Base-by-base conservation (phyloP, 2,888 invertebrate species). In the Strigamia crassipes region DNA sequence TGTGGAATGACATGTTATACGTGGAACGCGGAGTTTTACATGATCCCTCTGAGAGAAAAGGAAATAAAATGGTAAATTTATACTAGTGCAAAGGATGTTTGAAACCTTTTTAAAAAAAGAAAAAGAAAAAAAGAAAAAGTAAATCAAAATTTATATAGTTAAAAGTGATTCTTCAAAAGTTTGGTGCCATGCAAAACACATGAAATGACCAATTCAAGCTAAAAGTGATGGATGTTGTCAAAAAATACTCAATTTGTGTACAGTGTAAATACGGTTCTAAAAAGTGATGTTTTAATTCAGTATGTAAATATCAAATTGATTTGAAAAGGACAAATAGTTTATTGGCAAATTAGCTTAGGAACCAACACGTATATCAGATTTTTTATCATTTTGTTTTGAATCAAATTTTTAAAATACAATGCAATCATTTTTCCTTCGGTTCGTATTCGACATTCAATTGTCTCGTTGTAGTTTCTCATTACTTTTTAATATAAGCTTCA, bases 251-350 rank as follows among this genome's bases (percentile, higher is more conserved):
- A 73, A 73, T 27, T 66, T 73, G 73, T 73, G 73, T 73, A 73
- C 31, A 73, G 73, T 73, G 73, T 73, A 73, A 73, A 73, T 73
- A 73, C 73, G n/a, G 73, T 73, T 73, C 73, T 73, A 73, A 73
- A 46, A 73, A 73, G 73, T 73, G 73, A 73, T 31, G 73, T 73
- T 73, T 73, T 73, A 5, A 73, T 73, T 73, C n/a, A 73, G 73
- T 73, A 73, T 73, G 73, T 73, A 73, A 73, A 73, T 73, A 73
- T 18, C n/a, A 0, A 51, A 23, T 31, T 73, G 27, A 23, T 73
- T 73, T 73, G 73, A 31, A 73, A 38, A 31, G 73, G 31, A 27
- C 27, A 73, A 73, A 73, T 73, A 73, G 73, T 73, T 73, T 73
- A 73, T 31, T 31, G 73, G 73, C 73, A 73, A 51, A 15, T 13